These are phyloP conservation scores for Euzophera pinguis DNA, from an alignment of 2,888 invertebrate genomes.

Conservation along the genomic window DNA sequence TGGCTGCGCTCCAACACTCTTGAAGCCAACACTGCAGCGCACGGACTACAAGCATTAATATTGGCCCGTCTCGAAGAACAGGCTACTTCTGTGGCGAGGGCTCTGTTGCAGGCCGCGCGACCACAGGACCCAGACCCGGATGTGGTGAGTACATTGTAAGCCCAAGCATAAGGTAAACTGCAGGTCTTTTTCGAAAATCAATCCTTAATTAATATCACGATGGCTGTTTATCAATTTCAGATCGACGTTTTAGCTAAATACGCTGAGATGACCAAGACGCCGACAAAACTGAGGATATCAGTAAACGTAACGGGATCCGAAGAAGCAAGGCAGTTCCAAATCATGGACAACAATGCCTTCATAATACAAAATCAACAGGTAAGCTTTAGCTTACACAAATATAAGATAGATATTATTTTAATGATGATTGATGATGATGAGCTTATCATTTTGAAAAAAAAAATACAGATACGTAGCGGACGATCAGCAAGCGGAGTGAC, in stretches of 20 bases:
- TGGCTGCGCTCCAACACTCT: conserved; percentile 62
- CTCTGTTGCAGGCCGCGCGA: conserved; percentile 49
- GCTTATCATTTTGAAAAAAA: no score
- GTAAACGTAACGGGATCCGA: conserved; percentile 64
- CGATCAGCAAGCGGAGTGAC: conserved; percentile 86
- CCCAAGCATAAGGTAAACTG: no score
- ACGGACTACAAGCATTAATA: conserved; percentile 87
- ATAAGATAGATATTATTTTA: no score
- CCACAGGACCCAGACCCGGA: conserved; percentile 61
- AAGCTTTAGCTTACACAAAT: conserved; percentile 26
- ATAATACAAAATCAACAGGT: conserved; percentile 90
- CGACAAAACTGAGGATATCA: conserved; percentile 58
- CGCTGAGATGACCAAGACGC: conserved; percentile 49
- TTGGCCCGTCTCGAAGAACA: conserved; percentile 53
- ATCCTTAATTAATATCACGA: no score
- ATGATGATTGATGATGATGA: no score
- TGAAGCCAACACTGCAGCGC: conserved; percentile 91
- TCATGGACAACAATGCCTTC: conserved; percentile 88
- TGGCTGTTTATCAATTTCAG: conserved; percentile 42
- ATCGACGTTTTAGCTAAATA: conserved; percentile 72
- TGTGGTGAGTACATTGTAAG: conserved; percentile 41
- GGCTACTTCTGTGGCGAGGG: conserved; percentile 58
- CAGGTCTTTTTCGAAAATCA: no score
- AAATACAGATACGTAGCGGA: conserved; percentile 58
- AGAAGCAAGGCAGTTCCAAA: conserved; percentile 80